Evolutionary conservation across 2,113 vertebrate species (phyloP).

Genomic region (Phyllostomus hastatus): DNA sequence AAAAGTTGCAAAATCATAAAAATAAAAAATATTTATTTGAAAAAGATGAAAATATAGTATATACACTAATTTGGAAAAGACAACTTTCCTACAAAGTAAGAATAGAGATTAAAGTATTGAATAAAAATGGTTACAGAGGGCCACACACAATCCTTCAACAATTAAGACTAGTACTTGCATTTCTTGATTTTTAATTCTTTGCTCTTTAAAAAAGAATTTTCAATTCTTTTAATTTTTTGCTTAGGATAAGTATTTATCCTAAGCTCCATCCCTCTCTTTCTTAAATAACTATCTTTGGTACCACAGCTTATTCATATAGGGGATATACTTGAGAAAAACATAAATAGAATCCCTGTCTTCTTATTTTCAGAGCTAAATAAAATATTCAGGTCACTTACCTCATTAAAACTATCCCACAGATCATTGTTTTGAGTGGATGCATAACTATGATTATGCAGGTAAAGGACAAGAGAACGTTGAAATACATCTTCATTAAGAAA

Average conservation of each 20-base stretch:
- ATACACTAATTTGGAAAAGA: background rate
- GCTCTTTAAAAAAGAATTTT: too few species aligned
- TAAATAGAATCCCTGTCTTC: background rate
- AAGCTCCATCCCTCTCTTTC: background rate
- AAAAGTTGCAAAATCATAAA: background rate
- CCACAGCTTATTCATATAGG: background rate
- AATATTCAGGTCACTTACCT: constrained; percentile 78
- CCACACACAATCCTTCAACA: background rate
- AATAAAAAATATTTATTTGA: background rate
- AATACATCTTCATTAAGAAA: constrained; percentile 88
- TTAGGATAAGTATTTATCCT: background rate
- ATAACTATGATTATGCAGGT: constrained; percentile 86
- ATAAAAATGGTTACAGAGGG: background rate
- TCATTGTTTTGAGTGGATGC: constrained; percentile 86
- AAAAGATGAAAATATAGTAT: background rate
- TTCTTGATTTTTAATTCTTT: constrained; percentile 11
- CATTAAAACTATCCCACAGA: constrained; percentile 93
- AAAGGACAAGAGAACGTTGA: constrained; percentile 86
- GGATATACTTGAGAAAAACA: background rate
- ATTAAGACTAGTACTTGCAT: background rate
- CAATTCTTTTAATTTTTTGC: background rate
- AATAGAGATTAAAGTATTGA: background rate
- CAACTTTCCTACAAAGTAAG: background rate
- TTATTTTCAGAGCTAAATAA: background rate
- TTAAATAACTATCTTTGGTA: constrained; percentile 17